Base-by-base conservation (phyloP, 2,797 vertebrate genomes). In the Syngnathus acus region DNA sequence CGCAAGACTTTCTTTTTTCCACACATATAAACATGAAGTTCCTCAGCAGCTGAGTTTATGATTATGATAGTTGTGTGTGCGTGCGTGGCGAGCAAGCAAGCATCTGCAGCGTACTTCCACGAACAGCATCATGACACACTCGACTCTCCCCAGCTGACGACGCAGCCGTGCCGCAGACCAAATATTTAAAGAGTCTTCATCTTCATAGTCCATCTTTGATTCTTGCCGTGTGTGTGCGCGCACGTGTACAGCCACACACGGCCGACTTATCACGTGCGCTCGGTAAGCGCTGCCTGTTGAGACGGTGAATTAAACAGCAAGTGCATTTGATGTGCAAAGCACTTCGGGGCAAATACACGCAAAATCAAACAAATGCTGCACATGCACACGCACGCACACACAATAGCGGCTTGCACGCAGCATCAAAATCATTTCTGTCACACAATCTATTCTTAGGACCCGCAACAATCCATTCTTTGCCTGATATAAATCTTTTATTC, bases 241-340 rank as follows among this genome's bases (percentile, higher is more conserved):
- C 37, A 64, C 40, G 59, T 63, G 42, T 65, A 57, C 21, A 10
- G 26, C 39, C n/a, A n/a, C 9, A 37, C 17, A 40, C 48, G 50
- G 48, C 17, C n/a, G 32, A n/a, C 47, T 38, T 19, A 65, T 48
- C 26, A 53, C 48, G 19, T 53, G 64, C 19, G 21, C 58, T 61
- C 38, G 7, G 72, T 82, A 80, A 79, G 82, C 79, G 84, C 83
- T 80, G 86, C 86, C 78, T 85, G 88, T 84, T 84, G 87, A 86
- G 86, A 89, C 67, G 82, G 78, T 82, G 89, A 89, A 90, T 90
- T 89, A 89, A 87, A 86, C 88, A 84, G 84, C 83, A 73, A 87
- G 84, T 79, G 86, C 84, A 89, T 89, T 87, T 89, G 88, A 89
- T 89, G 87, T 86, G 80, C 72, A 78, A 78, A 83, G 76, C 78